Evolutionary conservation across 1,140 invertebrate species (phyloP).

Genomic region (Hyles euphorbiae): DNA sequence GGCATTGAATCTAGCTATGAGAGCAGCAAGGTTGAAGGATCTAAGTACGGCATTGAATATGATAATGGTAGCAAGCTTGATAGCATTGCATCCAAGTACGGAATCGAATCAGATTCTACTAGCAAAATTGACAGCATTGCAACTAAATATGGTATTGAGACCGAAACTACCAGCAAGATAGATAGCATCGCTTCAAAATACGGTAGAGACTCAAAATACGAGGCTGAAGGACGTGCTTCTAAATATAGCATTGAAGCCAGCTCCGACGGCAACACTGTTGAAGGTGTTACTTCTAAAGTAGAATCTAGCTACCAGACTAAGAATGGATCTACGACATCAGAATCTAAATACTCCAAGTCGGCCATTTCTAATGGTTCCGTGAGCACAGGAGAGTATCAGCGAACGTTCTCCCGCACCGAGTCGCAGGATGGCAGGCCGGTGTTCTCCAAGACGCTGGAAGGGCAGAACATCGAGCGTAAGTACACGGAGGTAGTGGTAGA

Average conservation of each 20-base stretch:
- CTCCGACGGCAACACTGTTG: constrained; percentile 44
- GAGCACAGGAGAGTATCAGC: constrained; percentile 33
- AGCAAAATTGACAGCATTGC: constrained; percentile 34
- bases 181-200: constrained; percentile 60
- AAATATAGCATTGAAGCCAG: constrained; percentile 44
- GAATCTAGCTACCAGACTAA: constrained; percentile 63
- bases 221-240: constrained; percentile 31
- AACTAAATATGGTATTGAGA: constrained; percentile 34
- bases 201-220: constrained; percentile 31
- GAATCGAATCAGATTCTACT: constrained; percentile 17
- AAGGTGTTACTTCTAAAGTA: constrained; percentile 45
- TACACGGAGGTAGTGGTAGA: constrained; percentile 38
- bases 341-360: constrained; percentile 51
- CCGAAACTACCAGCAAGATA: constrained; percentile 49
- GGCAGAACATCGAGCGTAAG: constrained; percentile 88
- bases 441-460: constrained; percentile 84
- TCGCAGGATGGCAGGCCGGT: constrained; percentile 78
- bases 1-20: constrained; percentile 48
- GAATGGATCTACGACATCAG: constrained; percentile 47
- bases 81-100: constrained; percentile 12
- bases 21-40: constrained; percentile 31
- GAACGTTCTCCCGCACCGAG: constrained; percentile 49
- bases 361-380: constrained; percentile 52
- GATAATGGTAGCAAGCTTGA: constrained; percentile 21
- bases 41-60: constrained; percentile 43